phyloP scores from a whole-genome alignment of 2,797 vertebrate genomes.

The Phoebastria nigripes region DNA sequence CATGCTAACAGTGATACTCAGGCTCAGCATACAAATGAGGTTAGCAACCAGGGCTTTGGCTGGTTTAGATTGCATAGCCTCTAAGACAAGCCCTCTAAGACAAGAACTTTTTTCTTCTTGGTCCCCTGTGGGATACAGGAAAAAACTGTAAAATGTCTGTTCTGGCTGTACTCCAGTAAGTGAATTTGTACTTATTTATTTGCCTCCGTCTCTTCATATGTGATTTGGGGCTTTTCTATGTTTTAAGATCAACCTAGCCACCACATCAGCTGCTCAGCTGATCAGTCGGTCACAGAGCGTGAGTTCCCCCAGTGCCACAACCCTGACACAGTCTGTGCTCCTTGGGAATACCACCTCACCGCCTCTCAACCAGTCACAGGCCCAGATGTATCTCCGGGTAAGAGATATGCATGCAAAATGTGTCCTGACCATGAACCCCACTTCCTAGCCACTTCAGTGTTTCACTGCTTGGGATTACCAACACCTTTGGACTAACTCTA shows the following conservation, averaged over 20 bases:
- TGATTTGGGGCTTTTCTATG: conserved; percentile 29
- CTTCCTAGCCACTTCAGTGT: background rate
- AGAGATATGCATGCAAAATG: conserved; percentile 29
- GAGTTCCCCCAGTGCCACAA: conserved; percentile 86
- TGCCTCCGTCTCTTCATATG: background rate
- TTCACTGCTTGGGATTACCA: background rate
- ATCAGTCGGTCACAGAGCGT: conserved; percentile 80
- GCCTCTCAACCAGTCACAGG: conserved; percentile 83
- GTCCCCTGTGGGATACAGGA: background rate
- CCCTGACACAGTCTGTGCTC: conserved; percentile 92
- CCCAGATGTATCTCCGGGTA: conserved; percentile 97
- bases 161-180: background rate
- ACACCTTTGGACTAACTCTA: background rate
- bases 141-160: background rate
- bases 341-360: conserved; percentile 89
- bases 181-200: background rate
- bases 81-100: background rate
- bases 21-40: background rate
- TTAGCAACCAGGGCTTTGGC: background rate
- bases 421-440: background rate
- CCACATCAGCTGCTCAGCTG: conserved; percentile 79
- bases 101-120: background rate
- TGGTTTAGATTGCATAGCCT: background rate
- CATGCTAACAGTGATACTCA: background rate
- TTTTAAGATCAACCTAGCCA: conserved; percentile 77